These are phyloP conservation scores for Heliornis fulica DNA, from an alignment of 2,113 vertebrate genomes.

Conservation along the genomic window DNA sequence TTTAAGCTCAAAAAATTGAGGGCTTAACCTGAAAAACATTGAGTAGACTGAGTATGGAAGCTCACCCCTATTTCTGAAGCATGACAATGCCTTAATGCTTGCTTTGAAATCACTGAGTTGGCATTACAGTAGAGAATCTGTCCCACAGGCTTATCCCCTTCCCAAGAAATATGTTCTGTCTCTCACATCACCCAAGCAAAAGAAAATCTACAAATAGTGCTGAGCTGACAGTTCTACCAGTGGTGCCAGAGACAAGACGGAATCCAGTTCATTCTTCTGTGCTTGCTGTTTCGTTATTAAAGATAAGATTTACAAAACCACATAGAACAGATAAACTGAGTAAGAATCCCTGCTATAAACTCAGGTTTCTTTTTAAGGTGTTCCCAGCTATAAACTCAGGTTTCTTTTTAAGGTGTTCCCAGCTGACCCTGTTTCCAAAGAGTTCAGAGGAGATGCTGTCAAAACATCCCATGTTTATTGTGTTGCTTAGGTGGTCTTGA, in stretches of 20 bases:
- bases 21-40: not conserved
- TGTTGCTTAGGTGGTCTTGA: not conserved
- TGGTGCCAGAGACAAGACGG: conserved; percentile 26
- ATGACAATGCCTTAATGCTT: not conserved
- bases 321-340: not conserved
- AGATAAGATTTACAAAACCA: conserved; percentile 32
- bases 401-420: conserved; percentile 29
- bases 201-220: not conserved
- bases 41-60: not conserved
- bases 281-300: not conserved
- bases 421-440: not conserved
- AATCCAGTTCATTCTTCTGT: conserved; percentile 22
- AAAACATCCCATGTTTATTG: not conserved
- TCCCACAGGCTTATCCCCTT: not conserved
- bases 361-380: conserved; percentile 29
- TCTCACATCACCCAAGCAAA: not conserved
- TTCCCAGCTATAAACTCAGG: no score
- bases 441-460: not conserved
- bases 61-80: not conserved
- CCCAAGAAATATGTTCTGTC: not conserved
- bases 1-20: not conserved
- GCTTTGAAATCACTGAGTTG: not conserved
- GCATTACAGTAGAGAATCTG: not conserved
- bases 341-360: conserved; percentile 49
- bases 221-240: not conserved